Conservation (phyloP, 2,797 vertebrate genomes). For the Botia kubotai region DNA sequence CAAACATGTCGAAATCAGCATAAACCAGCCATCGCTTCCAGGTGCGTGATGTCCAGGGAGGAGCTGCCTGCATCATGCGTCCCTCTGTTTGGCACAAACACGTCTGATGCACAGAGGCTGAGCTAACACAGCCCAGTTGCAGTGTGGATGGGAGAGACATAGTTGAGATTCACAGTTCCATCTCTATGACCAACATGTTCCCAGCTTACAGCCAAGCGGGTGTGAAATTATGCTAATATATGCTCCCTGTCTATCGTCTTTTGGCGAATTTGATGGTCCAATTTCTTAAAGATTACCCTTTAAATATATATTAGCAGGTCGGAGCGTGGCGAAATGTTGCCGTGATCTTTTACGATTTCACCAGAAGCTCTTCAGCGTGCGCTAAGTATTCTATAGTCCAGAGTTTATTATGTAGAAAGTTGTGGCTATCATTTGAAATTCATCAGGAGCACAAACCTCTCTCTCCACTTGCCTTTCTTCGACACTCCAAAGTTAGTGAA, state of each 20-base stretch:
- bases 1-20: slow-evolving; percentile 59
- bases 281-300: slow-evolving; percentile 66
- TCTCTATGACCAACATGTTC: slow-evolving; percentile 73
- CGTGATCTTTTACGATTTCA: slow-evolving; percentile 65
- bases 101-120: slow-evolving; percentile 69
- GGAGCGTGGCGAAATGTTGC: slow-evolving; percentile 61
- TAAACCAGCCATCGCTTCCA: slow-evolving; percentile 28
- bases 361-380: slow-evolving; percentile 66
- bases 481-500: slow-evolving; percentile 72
- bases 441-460: slow-evolving; percentile 69
- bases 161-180: slow-evolving; percentile 64
- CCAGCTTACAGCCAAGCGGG: slow-evolving; percentile 69
- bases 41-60: slow-evolving; percentile 42
- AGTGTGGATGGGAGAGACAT: slow-evolving; percentile 59
- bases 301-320: slow-evolving; percentile 60
- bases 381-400: neutral
- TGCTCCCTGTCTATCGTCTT: slow-evolving; percentile 70
- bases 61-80: slow-evolving; percentile 22
- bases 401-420: slow-evolving; percentile 74
- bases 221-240: slow-evolving; percentile 81
- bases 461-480: slow-evolving; percentile 70
- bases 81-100: slow-evolving; percentile 64
- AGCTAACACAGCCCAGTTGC: slow-evolving; percentile 63
- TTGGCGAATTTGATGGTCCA: slow-evolving; percentile 67
- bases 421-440: slow-evolving; percentile 62